Conservation (phyloP, 1,140 invertebrate species). For the Coptotermes formosanus region DNA sequence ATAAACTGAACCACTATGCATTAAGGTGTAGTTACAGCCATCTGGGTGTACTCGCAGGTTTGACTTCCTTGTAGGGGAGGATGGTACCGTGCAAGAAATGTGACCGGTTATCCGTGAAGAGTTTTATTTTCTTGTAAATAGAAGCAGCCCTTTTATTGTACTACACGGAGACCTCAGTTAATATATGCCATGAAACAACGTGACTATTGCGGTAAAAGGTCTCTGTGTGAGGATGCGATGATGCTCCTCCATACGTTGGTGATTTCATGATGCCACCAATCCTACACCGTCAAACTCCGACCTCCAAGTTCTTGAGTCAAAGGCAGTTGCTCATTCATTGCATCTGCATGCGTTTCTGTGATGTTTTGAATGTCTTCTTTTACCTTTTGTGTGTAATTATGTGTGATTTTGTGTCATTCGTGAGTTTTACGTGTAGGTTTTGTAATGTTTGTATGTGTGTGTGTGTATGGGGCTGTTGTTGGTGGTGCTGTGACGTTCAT, state of each 20-base stretch:
- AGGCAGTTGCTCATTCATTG: too few relatives aligned
- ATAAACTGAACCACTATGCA: neutral
- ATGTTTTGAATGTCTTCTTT: neutral
- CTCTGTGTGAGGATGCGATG: neutral
- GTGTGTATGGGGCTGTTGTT: too few relatives aligned
- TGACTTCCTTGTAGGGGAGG: neutral
- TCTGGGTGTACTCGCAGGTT: neutral
- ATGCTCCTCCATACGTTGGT: neutral
- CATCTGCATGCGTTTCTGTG: too few relatives aligned
- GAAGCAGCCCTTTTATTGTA: neutral
- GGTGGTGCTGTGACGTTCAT: too few relatives aligned
- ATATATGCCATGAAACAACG: conserved; percentile 15
- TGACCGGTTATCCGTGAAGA: neutral
- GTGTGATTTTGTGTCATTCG: too few relatives aligned
- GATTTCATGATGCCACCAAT: neutral
- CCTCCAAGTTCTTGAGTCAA: neutral
- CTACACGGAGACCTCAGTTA: neutral
- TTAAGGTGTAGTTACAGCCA: neutral
- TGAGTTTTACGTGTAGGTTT: too few relatives aligned
- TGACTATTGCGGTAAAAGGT: neutral
- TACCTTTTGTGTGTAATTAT: too few relatives aligned
- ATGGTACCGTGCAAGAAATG: neutral
- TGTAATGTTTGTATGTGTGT: too few relatives aligned
- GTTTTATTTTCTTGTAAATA: conserved; percentile 5
- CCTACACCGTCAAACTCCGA: neutral